Base-by-base conservation (phyloP, 1,140 invertebrate species). In the Aplysia californica region DNA sequence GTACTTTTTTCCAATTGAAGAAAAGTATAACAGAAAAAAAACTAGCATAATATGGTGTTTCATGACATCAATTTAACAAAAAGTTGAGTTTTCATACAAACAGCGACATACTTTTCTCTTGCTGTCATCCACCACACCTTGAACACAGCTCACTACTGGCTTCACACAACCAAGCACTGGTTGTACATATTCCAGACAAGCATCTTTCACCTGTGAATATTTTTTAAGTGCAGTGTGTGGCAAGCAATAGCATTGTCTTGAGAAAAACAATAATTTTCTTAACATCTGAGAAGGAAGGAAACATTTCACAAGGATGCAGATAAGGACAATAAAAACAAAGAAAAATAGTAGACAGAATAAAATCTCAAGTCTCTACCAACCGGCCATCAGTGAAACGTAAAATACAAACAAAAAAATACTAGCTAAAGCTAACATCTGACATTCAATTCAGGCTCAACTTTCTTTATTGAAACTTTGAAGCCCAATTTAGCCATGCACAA, bases 111-210 rank as follows among this genome's bases (percentile, higher is more conserved):
- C 72, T 61, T 66, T 38, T 75, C 50, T 65, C 61, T 66, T 44
- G 18, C 59, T 36, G 35, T 65, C 50, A 31, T 65, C 55, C 1
- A 75, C 72, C 44, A 75, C 61, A 33, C 39, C 72, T 20, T 75
- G 58, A 0, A 59, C 72, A n/a, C 50, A 66, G 21, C 59, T 33
- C 2, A 66, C 61, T 29, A 75, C 61, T 41, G 72, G 72, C 35
- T 75, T 75, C n/a, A 75, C 72, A 35, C 36, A 31, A 0, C 41
- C 72, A 75, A 75, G 38, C 35, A 75, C 72, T 21, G 72, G 72
- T 31, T 75, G 59, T 1, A 75, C 72, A 75, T 65, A 75, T 5
- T 66, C 69, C 2, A 66, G 2, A 36, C 72, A 75, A 15, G 72
- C 61, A 4, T 75, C 72, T 55, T 66, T 75, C 0, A 65, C 6